Conservation (phyloP, 1,140 invertebrate species). For the Aethina tumida region DNA sequence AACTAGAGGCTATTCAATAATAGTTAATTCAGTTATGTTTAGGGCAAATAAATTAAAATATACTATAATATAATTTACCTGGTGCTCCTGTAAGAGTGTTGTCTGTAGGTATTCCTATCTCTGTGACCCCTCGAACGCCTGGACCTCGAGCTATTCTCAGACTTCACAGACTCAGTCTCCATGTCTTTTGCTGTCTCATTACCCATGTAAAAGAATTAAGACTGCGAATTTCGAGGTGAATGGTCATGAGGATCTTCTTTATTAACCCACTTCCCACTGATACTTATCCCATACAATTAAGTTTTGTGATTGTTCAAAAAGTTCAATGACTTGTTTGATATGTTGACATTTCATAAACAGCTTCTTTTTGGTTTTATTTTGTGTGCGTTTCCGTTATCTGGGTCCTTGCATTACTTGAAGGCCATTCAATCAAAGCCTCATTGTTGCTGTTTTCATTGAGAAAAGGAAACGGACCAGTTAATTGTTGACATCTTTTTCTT, state of each 20-base stretch:
- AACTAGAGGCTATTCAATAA: no score
- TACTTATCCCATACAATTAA: conserved; percentile 1
- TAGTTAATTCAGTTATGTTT: no score
- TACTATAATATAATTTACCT: conserved; percentile 34
- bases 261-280: conserved; percentile 1
- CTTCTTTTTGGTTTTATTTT: conserved; percentile 4
- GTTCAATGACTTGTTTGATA: conserved; percentile 17
- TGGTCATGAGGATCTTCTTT: background rate
- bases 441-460: no score
- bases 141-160: conserved; percentile 49
- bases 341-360: conserved; percentile 20
- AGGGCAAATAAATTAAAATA: conserved; percentile 7
- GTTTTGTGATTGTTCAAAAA: conserved; percentile 6
- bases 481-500: conserved; percentile 7
- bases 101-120: conserved; percentile 39
- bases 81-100: conserved; percentile 48
- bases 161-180: conserved; percentile 54
- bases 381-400: conserved; percentile 7
- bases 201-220: conserved; percentile 25
- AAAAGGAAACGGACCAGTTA: no score
- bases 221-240: background rate
- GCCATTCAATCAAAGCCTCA: no score
- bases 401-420: conserved; percentile 5
- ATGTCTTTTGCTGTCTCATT: conserved; percentile 39
- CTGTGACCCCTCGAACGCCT: conserved; percentile 43